Evolutionary conservation across 2,797 vertebrate species (phyloP).

Genomic region (Spondyliosoma cantharus): DNA sequence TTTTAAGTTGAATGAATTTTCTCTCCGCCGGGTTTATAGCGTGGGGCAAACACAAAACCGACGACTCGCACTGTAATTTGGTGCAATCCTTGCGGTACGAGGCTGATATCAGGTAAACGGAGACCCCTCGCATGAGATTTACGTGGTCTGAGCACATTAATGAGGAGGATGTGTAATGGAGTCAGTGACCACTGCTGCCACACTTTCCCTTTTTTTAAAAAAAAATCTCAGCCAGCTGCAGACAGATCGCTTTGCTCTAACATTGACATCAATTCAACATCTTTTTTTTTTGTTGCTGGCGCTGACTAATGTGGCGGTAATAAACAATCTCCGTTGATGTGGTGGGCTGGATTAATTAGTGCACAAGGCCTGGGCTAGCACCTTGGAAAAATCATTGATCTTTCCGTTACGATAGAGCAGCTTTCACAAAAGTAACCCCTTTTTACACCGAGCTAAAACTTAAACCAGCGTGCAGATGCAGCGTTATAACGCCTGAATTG

Average conservation of each 20-base stretch:
- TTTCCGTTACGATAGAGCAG: slow-evolving; percentile 64
- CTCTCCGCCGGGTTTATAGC: background rate
- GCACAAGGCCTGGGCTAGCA: slow-evolving; percentile 79
- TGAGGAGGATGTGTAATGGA: slow-evolving; percentile 75
- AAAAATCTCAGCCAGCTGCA: slow-evolving; percentile 62
- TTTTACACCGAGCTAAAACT: slow-evolving; percentile 47
- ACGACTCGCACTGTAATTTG: background rate
- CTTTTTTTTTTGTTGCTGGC: background rate
- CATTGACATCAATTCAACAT: slow-evolving; percentile 31
- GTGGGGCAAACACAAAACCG: background rate
- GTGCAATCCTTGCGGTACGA: background rate
- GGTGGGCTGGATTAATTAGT: slow-evolving; percentile 74
- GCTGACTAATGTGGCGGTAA: slow-evolving; percentile 10
- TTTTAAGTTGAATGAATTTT: slow-evolving; percentile 44
- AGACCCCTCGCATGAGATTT: slow-evolving; percentile 47
- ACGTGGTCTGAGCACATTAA: slow-evolving; percentile 71
- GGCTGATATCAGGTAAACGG: slow-evolving; percentile 14
- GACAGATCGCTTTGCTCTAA: slow-evolving; percentile 30
- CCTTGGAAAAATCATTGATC: slow-evolving; percentile 71
- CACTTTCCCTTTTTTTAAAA: slow-evolving; percentile 67
- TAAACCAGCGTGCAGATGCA: slow-evolving; percentile 8
- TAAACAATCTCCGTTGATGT: slow-evolving; percentile 45
- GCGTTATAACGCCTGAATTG: background rate
- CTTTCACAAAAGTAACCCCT: slow-evolving; percentile 63
- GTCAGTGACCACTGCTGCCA: slow-evolving; percentile 71